Conservation (phyloP, 2,113 vertebrate genomes). For the Austrofundulus limnaeus region DNA sequence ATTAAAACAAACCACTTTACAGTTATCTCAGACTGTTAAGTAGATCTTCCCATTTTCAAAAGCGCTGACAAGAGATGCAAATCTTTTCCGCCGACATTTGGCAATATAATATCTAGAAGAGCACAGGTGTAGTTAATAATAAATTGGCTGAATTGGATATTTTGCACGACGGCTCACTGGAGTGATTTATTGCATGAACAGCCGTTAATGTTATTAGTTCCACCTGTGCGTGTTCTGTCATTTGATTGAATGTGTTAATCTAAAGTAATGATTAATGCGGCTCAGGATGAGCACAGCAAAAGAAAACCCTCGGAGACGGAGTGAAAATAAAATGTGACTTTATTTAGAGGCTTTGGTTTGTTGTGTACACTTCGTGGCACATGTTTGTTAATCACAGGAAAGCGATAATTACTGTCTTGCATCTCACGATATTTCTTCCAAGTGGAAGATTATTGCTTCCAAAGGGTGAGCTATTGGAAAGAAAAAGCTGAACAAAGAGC, state of each 20-base stretch:
- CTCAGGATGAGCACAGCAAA: slow-evolving; percentile 7
- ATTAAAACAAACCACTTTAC: background rate
- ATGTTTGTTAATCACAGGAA: background rate
- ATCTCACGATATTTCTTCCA: background rate
- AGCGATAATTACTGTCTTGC: background rate
- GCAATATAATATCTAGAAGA: slow-evolving; percentile 2
- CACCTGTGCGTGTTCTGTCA: slow-evolving; percentile 16
- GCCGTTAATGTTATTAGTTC: slow-evolving; percentile 38
- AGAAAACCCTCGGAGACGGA: slow-evolving; percentile 3
- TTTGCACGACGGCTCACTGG: slow-evolving; percentile 16
- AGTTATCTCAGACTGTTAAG: background rate
- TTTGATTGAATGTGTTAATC: slow-evolving; percentile 35
- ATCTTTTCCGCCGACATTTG: background rate
- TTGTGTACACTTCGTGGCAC: background rate
- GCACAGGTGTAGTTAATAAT: slow-evolving; percentile 12
- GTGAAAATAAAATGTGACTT: slow-evolving; percentile 5
- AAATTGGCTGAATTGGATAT: slow-evolving; percentile 14
- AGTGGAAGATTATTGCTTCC: background rate
- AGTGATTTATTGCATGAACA: slow-evolving; percentile 34
- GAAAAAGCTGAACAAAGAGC: slow-evolving; percentile 1
- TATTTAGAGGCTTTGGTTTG: slow-evolving; percentile 6
- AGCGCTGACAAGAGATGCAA: background rate
- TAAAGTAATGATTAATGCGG: slow-evolving; percentile 15
- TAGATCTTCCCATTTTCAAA: background rate
- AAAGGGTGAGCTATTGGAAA: background rate